Conservation (phyloP, 2,888 invertebrate species). For the Cheilosia vernalis region DNA sequence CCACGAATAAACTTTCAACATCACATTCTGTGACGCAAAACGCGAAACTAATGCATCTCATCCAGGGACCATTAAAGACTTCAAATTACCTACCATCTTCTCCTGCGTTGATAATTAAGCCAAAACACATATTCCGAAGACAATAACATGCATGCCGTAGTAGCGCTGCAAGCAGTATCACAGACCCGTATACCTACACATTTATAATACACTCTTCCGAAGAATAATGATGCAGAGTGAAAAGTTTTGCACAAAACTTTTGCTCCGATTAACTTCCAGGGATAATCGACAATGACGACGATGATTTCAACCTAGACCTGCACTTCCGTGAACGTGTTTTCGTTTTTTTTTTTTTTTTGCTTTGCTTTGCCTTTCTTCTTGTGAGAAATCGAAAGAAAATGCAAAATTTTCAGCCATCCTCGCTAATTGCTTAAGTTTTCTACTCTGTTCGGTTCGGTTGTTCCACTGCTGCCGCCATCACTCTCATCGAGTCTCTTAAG, state of each 20-base stretch:
- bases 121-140: constrained; percentile 17
- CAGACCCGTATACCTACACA: neutral
- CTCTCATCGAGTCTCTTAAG: constrained; percentile 22
- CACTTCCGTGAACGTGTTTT: constrained; percentile 8
- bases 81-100: constrained; percentile 16
- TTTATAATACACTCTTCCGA: constrained; percentile 14
- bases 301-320: constrained; percentile 54
- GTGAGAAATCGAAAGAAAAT: constrained; percentile 36
- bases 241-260: constrained; percentile 68
- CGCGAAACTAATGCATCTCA: constrained; percentile 12
- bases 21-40: neutral
- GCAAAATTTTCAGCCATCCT: constrained; percentile 59
- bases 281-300: constrained; percentile 72
- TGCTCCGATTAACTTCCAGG: constrained; percentile 71
- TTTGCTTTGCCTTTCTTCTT: neutral
- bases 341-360: neutral
- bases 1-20: constrained; percentile 3
- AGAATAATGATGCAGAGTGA: constrained; percentile 67
- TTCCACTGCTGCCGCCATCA: constrained; percentile 22
- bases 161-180: neutral
- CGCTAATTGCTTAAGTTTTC: constrained; percentile 74
- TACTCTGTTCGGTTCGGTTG: constrained; percentile 50
- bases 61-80: constrained; percentile 26
- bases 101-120: neutral
- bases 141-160: constrained; percentile 27